Conservation (phyloP, 53 echinoderm and acorn worm genomes). For the Apostichopus leukothele region DNA sequence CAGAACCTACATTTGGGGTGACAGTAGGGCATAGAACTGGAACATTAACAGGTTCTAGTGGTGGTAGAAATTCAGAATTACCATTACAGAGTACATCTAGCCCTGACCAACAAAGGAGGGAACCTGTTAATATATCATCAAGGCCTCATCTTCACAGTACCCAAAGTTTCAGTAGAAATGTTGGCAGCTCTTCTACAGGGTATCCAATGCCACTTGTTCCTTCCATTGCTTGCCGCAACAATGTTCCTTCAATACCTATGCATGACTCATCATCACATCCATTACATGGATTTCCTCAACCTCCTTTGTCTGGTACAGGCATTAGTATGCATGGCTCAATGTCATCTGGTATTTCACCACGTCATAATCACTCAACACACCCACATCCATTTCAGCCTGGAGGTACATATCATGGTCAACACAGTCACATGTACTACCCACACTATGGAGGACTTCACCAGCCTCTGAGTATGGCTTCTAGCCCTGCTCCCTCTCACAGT, state of each 20-base stretch:
- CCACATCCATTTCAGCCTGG: constrained; percentile 37
- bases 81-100: background rate
- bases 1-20: background rate
- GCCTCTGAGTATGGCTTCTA: constrained; percentile 84
- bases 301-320: constrained; percentile 21
- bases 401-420: constrained; percentile 60
- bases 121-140: constrained; percentile 2
- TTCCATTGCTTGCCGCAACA: constrained; percentile 12
- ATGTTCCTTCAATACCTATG: constrained; percentile 20
- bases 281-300: constrained; percentile 28
- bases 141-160: background rate
- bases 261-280: constrained; percentile 32
- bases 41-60: background rate
- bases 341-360: constrained; percentile 9
- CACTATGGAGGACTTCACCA: constrained; percentile 81
- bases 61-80: background rate
- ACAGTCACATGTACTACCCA: constrained; percentile 69
- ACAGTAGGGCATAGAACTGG: background rate
- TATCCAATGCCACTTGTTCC: constrained; percentile 25
- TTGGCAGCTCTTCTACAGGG: constrained; percentile 19
- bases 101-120: background rate
- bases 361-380: constrained; percentile 14
- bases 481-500: constrained; percentile 70
- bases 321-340: background rate
- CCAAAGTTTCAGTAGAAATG: constrained; percentile 12